A percentile compares a stretch with the other conserved stretches of the same genome.
Evolutionary conservation across 2,113 vertebrate genomes (phyloP).

Genomic region (Chlorodrepanis virens): DNA sequence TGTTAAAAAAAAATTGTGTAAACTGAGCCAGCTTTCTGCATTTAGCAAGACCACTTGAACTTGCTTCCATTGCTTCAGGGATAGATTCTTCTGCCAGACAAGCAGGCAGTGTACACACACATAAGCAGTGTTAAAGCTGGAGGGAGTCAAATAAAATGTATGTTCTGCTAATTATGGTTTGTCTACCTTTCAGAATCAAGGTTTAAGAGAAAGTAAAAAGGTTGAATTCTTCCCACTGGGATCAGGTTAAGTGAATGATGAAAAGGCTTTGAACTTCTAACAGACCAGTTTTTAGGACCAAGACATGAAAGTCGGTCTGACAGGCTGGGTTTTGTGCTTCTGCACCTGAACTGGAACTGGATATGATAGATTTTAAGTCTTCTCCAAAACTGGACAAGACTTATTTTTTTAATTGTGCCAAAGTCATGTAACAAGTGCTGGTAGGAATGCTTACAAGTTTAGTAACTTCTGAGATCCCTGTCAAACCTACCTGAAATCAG

Average conservation of each 20-base stretch:
- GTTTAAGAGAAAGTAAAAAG: background rate
- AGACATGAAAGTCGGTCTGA: background rate
- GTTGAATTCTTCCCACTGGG: background rate
- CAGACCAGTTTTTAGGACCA: background rate
- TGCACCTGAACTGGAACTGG: background rate
- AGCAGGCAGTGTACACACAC: background rate
- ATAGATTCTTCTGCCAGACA: background rate
- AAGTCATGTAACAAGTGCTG: background rate
- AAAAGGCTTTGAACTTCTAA: background rate
- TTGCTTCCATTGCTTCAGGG: background rate
- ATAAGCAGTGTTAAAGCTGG: background rate
- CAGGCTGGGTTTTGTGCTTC: background rate
- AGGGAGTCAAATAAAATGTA: background rate
- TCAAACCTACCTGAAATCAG: background rate
- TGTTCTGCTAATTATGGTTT: background rate
- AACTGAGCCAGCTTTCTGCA: background rate
- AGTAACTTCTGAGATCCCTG: background rate
- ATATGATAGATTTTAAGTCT: background rate
- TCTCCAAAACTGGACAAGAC: background rate
- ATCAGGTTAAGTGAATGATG: background rate
- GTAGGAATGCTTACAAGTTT: background rate
- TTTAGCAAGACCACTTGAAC: background rate
- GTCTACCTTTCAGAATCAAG: background rate
- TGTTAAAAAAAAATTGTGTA: background rate
- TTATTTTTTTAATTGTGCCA: background rate